These are phyloP conservation scores for Scartelaos histophorus DNA, from an alignment of 2,113 vertebrate genomes.

Conservation along the genomic window DNA sequence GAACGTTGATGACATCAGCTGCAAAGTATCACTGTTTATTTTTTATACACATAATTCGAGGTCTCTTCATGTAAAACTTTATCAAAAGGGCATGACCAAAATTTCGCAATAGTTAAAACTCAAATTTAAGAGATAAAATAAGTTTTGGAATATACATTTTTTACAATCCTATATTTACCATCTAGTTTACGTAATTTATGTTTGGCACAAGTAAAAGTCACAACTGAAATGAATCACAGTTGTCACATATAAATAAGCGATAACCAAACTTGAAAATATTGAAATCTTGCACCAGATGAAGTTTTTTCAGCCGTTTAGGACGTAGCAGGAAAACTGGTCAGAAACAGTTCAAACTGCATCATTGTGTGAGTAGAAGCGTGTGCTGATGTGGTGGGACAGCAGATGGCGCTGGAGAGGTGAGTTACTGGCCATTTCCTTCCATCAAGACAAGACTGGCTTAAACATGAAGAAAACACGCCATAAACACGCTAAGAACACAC, in stretches of 20 bases:
- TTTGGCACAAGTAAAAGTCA: background rate
- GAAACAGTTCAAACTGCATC: background rate
- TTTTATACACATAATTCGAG: background rate
- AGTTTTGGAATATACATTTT: background rate
- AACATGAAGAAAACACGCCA: conserved; percentile 24
- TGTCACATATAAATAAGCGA: background rate
- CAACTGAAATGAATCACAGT: background rate
- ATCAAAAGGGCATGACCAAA: background rate
- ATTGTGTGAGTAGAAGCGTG: background rate
- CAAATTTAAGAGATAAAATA: background rate
- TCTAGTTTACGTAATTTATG: background rate
- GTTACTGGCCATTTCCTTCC: conserved; percentile 45
- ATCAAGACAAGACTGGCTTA: conserved; percentile 19
- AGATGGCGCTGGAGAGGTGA: conserved; percentile 24
- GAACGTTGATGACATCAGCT: too few relatives aligned
- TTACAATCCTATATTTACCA: background rate
- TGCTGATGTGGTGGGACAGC: conserved; percentile 3
- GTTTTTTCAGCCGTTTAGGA: background rate
- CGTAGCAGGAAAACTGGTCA: background rate
- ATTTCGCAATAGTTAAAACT: background rate
- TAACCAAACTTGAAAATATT: background rate
- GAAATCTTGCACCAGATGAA: background rate
- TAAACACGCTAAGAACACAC: conserved; percentile 29
- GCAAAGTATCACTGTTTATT: background rate
- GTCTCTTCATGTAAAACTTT: background rate